Base-by-base conservation (phyloP, 1,140 invertebrate species). In the Aphelinus certus region DNA sequence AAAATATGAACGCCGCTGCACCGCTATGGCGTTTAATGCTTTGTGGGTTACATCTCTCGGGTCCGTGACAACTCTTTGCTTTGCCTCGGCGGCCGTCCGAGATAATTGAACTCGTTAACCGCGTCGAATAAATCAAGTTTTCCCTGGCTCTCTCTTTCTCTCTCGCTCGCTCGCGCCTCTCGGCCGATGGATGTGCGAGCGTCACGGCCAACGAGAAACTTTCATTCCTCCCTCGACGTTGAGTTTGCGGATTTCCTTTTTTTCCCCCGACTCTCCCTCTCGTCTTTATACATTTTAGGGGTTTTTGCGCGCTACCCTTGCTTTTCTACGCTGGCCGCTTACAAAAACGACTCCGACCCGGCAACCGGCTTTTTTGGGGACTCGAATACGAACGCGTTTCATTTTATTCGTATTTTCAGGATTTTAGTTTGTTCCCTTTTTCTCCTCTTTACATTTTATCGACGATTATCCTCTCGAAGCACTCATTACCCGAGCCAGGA, bases 101-200 rank as follows among this genome's bases (percentile, higher is more conserved):
- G 78, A 79, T 79, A 79, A 79, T 79, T 75, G 75, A 76, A 79
- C 78, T 78, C 71, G 78, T 77, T 77, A 79, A 71, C 68, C 73
- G 72, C 55, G 65, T 73, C 65, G 75, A 77, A 79, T 79, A 79
- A 79, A 79, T 79, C 78, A 77, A 74, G 64, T 62, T 68, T 68
- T 6, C 55, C 43, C 26, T 26, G 45, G 3, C 56, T 46, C 60
- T 72, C 55, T 9, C 47, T 55, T 45, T 63, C 45, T 70, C 48
- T 69, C 43, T 51, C 60, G 7, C 56, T 57, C 48, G 55, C 58
- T 70, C 48, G 67, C 66, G n/a, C 48, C 26, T 10, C 51, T 10
- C 10, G 4, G 3, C 10, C 69, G 51, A 63, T 63, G 49, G 61
- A 71, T 63, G 58, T n/a, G 43, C 51, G 10, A n/a, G 26, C 9